Evolutionary conservation across 1,140 invertebrate genomes (phyloP), one percentile per base, ranked within the genome.

Genomic region (Tribolium madens): DNA sequence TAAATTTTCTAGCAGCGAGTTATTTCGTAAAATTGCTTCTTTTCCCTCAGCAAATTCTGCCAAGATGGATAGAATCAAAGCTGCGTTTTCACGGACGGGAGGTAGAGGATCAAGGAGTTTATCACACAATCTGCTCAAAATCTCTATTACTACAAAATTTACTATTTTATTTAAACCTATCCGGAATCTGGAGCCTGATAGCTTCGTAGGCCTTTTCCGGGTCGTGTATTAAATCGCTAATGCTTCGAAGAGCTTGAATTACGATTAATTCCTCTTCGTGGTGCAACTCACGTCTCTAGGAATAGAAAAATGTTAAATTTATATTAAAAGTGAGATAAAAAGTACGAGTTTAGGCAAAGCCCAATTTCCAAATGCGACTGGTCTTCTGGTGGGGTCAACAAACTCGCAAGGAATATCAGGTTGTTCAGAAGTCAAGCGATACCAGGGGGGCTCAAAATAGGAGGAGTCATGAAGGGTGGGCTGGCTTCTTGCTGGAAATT

Each of bases 291-390:
- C 80, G 72, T 71, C 79, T 68, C 83, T 83, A 78, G 36, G 1
- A n/a, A 7, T 42, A 42, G n/a, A 4, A 42, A 42, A 42, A 42
- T n/a, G 36, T 72, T 77, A 80, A 14, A 46, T 70, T 50, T 50
- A 73, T 50, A 31, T 50, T 18, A 9, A 57, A 0, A 53, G 10
- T 3, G 69, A 48, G 12, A 0, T 48, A 14, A 21, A 26, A 12
- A 64, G 75, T 84, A 84, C 84, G 46, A 85, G 47, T 82, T 84
- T 85, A 7, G 83, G 82, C 68, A 85, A 76, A 31, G 82, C 84
- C 50, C 73, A 79, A 50, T 73, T 52, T 31, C 82, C 84, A 57
- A 84, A 85, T 33, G 81, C 83, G 12, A 81, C 10, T 12, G 81
- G 79, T 77, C 83, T 73, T 81, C 81, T 73, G 7, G 81, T 83